Evolutionary conservation across 2,113 vertebrate genomes (phyloP).

Genomic region (Xiphias gladius): DNA sequence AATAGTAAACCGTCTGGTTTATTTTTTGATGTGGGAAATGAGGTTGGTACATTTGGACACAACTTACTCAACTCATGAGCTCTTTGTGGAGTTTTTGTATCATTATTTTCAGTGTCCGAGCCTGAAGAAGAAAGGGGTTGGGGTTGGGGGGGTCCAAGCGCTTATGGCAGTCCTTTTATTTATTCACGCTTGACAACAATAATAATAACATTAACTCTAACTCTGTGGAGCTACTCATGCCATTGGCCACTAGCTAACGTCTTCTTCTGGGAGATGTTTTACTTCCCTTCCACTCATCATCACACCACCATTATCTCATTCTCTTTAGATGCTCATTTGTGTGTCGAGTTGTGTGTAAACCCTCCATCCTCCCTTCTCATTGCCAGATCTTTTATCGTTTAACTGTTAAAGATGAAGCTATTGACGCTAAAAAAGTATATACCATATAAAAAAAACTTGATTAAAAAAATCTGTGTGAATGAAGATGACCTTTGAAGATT

Average conservation of each 20-base stretch:
- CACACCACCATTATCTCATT: constrained; percentile 38
- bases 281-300: constrained; percentile 31
- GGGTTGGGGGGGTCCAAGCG: constrained; percentile 76
- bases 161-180: constrained; percentile 91
- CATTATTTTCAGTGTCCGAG: no score
- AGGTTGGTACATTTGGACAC: no score
- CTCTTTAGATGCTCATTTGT: constrained; percentile 62
- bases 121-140: constrained; percentile 9
- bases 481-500: constrained; percentile 75
- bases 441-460: constrained; percentile 51
- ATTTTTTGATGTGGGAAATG: no score
- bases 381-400: constrained; percentile 78
- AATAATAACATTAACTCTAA: constrained; percentile 76
- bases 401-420: constrained; percentile 63
- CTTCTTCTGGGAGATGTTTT: constrained; percentile 16
- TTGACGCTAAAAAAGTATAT: constrained; percentile 68
- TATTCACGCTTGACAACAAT: constrained; percentile 88
- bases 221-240: constrained; percentile 75
- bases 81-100: no score
- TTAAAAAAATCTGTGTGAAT: constrained; percentile 66
- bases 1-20: no score
- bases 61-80: no score
- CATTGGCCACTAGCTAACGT: constrained; percentile 56
- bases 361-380: constrained; percentile 51
- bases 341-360: constrained; percentile 57